Evolutionary conservation across 2,797 vertebrate species (phyloP), one percentile per base, ranked within the genome.

Genomic region (Diglossa cyanea): DNA sequence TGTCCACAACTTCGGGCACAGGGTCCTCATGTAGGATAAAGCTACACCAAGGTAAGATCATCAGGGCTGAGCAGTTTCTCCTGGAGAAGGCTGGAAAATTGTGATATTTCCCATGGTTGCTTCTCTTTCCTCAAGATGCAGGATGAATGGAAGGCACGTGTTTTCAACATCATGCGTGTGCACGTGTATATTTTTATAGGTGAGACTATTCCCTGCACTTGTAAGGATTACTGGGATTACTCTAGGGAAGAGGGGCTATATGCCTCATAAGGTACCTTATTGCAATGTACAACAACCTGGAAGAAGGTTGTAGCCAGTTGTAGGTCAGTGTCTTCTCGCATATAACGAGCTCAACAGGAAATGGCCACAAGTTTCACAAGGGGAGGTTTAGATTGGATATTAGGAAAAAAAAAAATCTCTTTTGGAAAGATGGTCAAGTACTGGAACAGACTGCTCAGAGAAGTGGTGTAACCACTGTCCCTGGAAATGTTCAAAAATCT

Each of bases 141-240:
- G 16, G 15, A 67, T 0, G 1, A 70, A 24, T 19, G 16, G 23
- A 74, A 53, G 3, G 4, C 35, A 9, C 0, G 1, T 4, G 8
- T 30, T 37, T 44, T 14, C 8, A 70, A 12, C 3, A 30, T 6
- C 14, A 13, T 14, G 2, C 44, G 9, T 66, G 8, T 28, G 2
- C 3, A 30, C 1, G 15, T 3, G 8, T 3, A 18, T n/a, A 33
- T 45, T 58, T 51, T 65, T 31, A 17, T 47, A 35, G 17, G 11
- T 76, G n/a, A 35, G 25, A 19, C 11, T 55, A 13, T 61, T 72
- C 17, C 8, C 21, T 57, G 10, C 1, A 68, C 8, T 9, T 58
- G 24, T 26, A 53, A 61, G 37, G 6, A 28, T 87, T 45, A 68
- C 5, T 67, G 54, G 33, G 9, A 28, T 87, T 48, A 65, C 6